Conservation (phyloP, 2,113 vertebrate genomes). For the Sylvia atricapilla region DNA sequence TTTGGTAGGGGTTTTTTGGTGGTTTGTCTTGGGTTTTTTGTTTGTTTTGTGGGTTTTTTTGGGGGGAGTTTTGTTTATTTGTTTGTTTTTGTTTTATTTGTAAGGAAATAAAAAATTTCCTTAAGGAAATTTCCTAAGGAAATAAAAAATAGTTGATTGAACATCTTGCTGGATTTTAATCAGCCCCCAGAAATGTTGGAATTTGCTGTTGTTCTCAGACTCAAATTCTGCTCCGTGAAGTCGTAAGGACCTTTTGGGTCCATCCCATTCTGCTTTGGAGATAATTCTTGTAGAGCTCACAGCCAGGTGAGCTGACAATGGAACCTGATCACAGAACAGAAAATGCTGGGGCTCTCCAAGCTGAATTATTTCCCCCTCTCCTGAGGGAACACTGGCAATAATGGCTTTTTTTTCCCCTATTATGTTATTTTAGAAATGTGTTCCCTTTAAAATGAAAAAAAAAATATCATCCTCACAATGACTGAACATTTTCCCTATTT, state of each 20-base stretch:
- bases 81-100: neutral
- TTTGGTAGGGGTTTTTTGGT: no score
- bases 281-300: neutral
- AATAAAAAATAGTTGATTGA: neutral
- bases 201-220: neutral
- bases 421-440: neutral
- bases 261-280: neutral
- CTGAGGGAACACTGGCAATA: constrained; percentile 14
- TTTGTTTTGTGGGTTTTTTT: neutral
- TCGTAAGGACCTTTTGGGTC: neutral
- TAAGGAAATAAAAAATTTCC: neutral
- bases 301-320: neutral
- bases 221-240: neutral
- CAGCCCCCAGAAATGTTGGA: neutral
- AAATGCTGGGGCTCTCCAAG: neutral
- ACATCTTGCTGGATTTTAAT: neutral
- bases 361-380: neutral
- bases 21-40: no score
- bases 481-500: neutral
- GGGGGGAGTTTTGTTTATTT: no score
- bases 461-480: neutral
- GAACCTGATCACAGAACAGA: neutral
- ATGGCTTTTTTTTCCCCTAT: neutral
- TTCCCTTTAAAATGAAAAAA: neutral
- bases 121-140: neutral